These are phyloP conservation scores for Bimastos eiseni DNA, from an alignment of 2,888 invertebrate genomes.

Conservation along the genomic window DNA sequence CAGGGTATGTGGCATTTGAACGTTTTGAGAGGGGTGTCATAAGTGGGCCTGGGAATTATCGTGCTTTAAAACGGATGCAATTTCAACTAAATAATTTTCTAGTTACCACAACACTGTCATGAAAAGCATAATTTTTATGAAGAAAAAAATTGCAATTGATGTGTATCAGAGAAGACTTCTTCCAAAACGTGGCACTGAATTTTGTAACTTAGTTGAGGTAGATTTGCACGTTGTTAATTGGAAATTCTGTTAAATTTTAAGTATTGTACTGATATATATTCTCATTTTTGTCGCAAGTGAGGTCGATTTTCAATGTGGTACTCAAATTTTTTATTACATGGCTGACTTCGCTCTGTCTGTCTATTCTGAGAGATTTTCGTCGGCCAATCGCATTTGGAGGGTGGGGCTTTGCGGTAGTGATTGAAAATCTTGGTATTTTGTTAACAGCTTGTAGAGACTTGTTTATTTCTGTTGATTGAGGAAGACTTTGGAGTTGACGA, in stretches of 20 bases:
- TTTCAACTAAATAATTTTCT: too few species aligned
- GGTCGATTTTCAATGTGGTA: neutral
- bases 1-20: too few species aligned
- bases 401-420: neutral
- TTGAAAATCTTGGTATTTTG: neutral
- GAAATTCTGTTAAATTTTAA: neutral
- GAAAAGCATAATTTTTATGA: too few species aligned
- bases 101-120: too few species aligned
- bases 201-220: too few species aligned
- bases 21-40: too few species aligned
- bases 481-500: neutral
- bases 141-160: too few species aligned
- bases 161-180: too few species aligned
- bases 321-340: neutral
- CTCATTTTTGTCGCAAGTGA: neutral
- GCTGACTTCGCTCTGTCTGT: neutral
- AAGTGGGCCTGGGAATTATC: too few species aligned
- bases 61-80: too few species aligned
- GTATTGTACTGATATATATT: neutral
- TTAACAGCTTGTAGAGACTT: neutral
- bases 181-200: too few species aligned
- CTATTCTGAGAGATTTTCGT: neutral
- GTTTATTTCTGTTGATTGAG: neutral
- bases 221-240: neutral
- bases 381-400: neutral